Conservation (phyloP, 2,888 invertebrate genomes). For the Parochlus steinenii region DNA sequence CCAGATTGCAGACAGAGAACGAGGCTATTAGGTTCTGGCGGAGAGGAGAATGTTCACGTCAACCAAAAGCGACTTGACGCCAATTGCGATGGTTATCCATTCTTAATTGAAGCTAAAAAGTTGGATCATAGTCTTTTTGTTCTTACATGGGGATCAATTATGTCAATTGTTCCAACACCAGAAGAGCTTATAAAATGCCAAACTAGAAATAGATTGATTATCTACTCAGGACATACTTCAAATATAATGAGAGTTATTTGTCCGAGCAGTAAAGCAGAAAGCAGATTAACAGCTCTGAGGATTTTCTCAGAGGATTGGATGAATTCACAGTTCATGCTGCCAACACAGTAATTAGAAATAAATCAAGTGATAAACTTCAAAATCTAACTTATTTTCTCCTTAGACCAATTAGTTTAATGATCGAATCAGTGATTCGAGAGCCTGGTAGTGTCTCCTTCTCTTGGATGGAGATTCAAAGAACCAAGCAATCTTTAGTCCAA, state of each 20-base stretch:
- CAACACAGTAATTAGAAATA: constrained; percentile 30
- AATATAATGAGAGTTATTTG: constrained; percentile 45
- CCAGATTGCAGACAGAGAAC: constrained; percentile 48
- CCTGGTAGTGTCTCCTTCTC: constrained; percentile 59
- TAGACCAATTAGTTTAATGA: constrained; percentile 41
- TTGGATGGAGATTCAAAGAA: constrained; percentile 57
- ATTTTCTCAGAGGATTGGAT: constrained; percentile 68
- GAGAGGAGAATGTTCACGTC: constrained; percentile 45
- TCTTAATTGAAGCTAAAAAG: constrained; percentile 62
- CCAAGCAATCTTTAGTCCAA: constrained; percentile 41
- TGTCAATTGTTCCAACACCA: constrained; percentile 42
- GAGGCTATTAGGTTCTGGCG: constrained; percentile 43
- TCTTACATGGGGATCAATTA: constrained; percentile 65
- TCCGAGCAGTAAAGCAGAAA: constrained; percentile 32
- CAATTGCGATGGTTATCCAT: constrained; percentile 38
- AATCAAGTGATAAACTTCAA: not conserved
- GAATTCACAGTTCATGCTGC: constrained; percentile 23
- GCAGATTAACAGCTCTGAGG: constrained; percentile 40
- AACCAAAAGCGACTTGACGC: constrained; percentile 40
- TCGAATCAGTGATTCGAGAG: constrained; percentile 54
- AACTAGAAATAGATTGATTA: constrained; percentile 60
- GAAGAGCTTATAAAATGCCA: constrained; percentile 52
- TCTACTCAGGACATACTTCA: constrained; percentile 56
- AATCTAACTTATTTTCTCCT: constrained; percentile 22
- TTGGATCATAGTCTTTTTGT: constrained; percentile 66